Percentiles rank a stretch among this genome's conserved stretches.
phyloP scores from a whole-genome alignment of 2,888 invertebrate species.

The Heteropelma amictum region DNA sequence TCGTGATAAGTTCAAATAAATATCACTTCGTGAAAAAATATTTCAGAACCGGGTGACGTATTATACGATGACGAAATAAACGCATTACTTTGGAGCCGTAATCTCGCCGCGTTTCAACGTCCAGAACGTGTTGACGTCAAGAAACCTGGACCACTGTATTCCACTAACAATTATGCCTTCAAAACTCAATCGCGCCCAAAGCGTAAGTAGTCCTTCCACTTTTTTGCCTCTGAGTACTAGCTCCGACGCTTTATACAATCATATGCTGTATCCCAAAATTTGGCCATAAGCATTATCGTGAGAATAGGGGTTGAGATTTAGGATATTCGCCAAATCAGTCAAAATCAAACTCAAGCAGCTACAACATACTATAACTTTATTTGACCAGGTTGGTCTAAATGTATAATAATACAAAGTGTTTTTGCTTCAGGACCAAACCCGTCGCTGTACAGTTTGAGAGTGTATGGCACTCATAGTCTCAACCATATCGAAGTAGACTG shows the following conservation, averaged over 20 bases:
- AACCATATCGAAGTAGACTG: no score
- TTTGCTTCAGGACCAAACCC: no score
- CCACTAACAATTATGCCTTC: conserved; percentile 82
- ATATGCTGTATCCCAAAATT: no score
- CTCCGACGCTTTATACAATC: neutral
- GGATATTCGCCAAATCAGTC: no score
- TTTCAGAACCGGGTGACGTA: conserved; percentile 72
- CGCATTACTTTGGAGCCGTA: conserved; percentile 65
- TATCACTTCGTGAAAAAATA: neutral
- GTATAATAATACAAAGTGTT: no score
- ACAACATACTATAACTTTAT: no score
- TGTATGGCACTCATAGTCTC: no score
- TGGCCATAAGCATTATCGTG: no score
- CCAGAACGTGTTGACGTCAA: conserved; percentile 95
- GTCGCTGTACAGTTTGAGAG: no score
- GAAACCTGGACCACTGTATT: conserved; percentile 93
- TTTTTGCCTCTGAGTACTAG: neutral
- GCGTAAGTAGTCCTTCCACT: conserved; percentile 30
- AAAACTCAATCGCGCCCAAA: conserved; percentile 63
- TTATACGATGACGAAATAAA: conserved; percentile 66
- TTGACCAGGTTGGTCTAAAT: no score
- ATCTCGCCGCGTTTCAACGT: conserved; percentile 87
- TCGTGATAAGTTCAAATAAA: neutral
- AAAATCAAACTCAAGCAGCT: no score
- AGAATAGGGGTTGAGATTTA: no score